These are phyloP conservation scores for Drosophila repletoides DNA, from an alignment of 1,140 invertebrate species.

Conservation along the genomic window DNA sequence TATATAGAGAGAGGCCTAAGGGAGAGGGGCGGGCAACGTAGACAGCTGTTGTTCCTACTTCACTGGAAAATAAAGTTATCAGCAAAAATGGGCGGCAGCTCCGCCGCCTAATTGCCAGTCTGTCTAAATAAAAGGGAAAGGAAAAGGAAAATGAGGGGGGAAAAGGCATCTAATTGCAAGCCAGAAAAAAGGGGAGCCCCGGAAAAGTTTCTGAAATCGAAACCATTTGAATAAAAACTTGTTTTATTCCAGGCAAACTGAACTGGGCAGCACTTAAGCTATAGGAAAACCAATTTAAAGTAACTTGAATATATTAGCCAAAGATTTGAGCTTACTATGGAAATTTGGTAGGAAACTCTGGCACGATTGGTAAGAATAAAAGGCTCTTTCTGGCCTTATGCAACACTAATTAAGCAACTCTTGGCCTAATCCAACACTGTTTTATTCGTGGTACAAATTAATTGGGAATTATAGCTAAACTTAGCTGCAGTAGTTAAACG, in stretches of 20 bases:
- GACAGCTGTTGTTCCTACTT: conserved; percentile 58
- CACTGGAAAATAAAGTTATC: conserved; percentile 73
- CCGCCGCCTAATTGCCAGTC: conserved; percentile 22
- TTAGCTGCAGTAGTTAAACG: no score
- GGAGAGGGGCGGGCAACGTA: conserved; percentile 5
- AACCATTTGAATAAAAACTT: neutral
- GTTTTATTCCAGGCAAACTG: neutral
- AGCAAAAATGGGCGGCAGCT: conserved; percentile 21
- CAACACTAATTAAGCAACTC: no score
- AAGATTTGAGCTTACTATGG: neutral
- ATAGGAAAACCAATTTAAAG: neutral
- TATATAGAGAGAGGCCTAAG: neutral
- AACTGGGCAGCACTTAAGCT: neutral
- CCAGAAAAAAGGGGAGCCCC: conserved; percentile 21
- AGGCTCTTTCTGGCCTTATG: no score
- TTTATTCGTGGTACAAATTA: no score
- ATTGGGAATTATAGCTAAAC: no score
- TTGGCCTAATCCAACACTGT: no score
- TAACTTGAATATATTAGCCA: neutral
- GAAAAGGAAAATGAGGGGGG: conserved; percentile 2
- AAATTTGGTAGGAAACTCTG: neutral
- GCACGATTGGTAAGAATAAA: neutral
- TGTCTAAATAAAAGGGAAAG: no score
- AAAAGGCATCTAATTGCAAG: conserved; percentile 29
- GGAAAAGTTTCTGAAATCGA: neutral